These are phyloP conservation scores for Chrysolophus pictus DNA, from an alignment of 2,797 vertebrate genomes.

Conservation along the genomic window DNA sequence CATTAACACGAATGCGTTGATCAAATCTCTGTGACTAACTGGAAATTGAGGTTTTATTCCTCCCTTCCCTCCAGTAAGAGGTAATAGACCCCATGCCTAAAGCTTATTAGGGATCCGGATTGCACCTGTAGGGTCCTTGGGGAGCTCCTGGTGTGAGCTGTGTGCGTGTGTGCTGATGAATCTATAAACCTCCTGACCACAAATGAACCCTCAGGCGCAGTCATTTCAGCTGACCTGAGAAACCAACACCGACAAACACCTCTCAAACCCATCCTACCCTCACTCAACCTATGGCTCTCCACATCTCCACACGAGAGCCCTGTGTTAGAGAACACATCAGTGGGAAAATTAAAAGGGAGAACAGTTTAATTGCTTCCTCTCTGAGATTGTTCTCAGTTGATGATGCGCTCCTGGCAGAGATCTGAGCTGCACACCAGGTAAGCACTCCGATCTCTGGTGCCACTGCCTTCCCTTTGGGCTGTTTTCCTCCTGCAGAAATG, in stretches of 20 bases:
- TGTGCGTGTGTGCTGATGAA: not conserved
- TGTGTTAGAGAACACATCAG: not conserved
- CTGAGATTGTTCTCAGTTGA: not conserved
- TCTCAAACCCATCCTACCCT: not conserved
- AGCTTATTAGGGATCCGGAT: not conserved
- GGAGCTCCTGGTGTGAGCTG: not conserved
- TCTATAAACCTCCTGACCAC: not conserved
- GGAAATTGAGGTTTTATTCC: not conserved
- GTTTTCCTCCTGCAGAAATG: not conserved
- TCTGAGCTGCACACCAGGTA: not conserved
- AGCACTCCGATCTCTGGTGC: not conserved
- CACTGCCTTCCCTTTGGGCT: not conserved
- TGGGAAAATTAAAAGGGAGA: not conserved
- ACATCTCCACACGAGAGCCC: not conserved
- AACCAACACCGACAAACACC: not conserved
- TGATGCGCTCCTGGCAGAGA: not conserved
- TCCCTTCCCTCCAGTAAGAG: not conserved
- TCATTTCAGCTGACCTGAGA: not conserved
- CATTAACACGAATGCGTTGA: not conserved
- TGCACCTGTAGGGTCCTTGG: not conserved
- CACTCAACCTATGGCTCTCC: not conserved
- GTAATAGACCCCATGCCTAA: not conserved
- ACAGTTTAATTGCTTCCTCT: not conserved
- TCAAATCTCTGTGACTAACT: slow-evolving; percentile 17
- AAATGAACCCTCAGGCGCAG: not conserved